Evolutionary conservation across 2,888 invertebrate genomes (phyloP), one percentile per base, ranked within the genome.

Genomic region (Ennomos fuscantarius): DNA sequence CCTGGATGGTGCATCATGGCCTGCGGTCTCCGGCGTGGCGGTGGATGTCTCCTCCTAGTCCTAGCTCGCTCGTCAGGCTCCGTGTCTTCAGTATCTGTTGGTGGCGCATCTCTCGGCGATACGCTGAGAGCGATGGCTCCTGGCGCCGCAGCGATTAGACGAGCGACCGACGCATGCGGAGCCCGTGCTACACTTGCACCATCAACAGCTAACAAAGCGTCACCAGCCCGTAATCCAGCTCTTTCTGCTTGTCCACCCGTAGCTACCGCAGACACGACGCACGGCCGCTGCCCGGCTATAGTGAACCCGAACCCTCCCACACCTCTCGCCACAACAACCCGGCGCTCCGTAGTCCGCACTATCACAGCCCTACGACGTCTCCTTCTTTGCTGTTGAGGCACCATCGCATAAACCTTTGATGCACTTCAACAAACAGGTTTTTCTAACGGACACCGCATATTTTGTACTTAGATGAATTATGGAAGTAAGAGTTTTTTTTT

Each of bases 241-340:
- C 95, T 93, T 76, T 98, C 98, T 0, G 99, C 99, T 2, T 98
- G 98, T 59, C 91, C 91, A 1, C 96, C 96, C 44, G 94, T 93
- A 0, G 98, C 98, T 72, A 99, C 98, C 74, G 97, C 98, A 49
- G 98, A 98, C 56, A 99, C 93, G 63, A 98, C 97, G 82, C 99
- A 99, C 0, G 99, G 99, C 78, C 98, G 96, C 83, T 99, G 98
- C 2, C 99, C 99, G 1, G 98, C 98, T 78, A 99, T 98, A 15
- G 99, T 99, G 81, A 99, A 99, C n/a, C 99, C 99, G 82, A 98
- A 99, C 8, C 99, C 99, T 74, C 96, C 96, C 60, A 95, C 94
- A 2, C 98, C 98, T 63, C 98, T 93, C 8, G 95, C 94, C 40
- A 99, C 95, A 75, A 98, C 97, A 52, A 98, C 96, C 34, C 96